A percentile compares a stretch with the other conserved stretches of the same genome.
These are phyloP conservation scores for Meriones unguiculatus DNA, from an alignment of 2,113 vertebrate genomes.

Conservation along the genomic window DNA sequence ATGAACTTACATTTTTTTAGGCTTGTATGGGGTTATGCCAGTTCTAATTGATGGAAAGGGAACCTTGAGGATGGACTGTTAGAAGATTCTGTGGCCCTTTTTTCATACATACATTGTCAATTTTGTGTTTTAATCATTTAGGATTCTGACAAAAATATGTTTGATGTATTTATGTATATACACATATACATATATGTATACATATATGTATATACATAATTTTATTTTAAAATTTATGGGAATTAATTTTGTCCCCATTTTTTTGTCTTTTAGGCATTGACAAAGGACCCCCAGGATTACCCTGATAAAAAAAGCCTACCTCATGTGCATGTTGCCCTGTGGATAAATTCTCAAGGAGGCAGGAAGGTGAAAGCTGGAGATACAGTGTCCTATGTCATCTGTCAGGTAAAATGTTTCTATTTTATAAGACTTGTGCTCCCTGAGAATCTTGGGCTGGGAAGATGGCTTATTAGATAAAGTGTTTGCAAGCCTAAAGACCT, in stretches of 20 bases:
- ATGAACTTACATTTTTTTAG: constrained; percentile 35
- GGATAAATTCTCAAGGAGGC: constrained; percentile 98
- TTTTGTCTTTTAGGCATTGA: constrained; percentile 90
- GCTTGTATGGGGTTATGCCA: constrained; percentile 28
- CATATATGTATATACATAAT: not conserved
- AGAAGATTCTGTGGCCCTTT: not conserved
- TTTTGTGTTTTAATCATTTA: constrained; percentile 15
- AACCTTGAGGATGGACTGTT: not conserved
- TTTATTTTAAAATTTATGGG: constrained; percentile 46
- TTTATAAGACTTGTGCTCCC: not conserved
- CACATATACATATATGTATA: too few species aligned
- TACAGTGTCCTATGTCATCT: constrained; percentile 97
- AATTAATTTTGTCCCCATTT: not conserved
- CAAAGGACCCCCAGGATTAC: constrained; percentile 99
- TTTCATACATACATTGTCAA: constrained; percentile 1
- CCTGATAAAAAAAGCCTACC: constrained; percentile 97
- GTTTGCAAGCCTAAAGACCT: not conserved
- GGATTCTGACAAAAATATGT: constrained; percentile 8
- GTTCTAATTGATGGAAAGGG: not conserved
- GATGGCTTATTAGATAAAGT: not conserved
- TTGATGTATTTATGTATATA: not conserved
- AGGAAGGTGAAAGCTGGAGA: constrained; percentile 96
- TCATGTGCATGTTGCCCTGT: constrained; percentile 98
- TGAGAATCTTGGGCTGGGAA: not conserved
- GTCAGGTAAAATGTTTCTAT: constrained; percentile 91